A percentile compares a stretch with the other conserved stretches of the same genome.
phyloP scores from a whole-genome alignment of 1,140 invertebrate genomes.

The Acyrthosiphon pisum region DNA sequence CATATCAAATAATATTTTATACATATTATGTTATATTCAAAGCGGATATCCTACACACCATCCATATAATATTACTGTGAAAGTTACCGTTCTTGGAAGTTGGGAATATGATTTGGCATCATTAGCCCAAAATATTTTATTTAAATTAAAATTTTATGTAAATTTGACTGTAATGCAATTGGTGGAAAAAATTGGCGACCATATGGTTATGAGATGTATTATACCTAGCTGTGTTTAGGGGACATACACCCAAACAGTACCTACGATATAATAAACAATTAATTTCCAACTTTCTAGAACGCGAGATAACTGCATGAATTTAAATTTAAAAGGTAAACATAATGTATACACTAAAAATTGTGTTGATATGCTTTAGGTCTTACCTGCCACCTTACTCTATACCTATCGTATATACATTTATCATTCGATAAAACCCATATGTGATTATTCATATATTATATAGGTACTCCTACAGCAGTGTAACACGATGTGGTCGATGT shows the following conservation, averaged over 20 bases:
- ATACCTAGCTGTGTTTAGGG: background rate
- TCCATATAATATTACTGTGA: background rate
- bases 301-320: background rate
- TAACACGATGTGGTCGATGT: background rate
- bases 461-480: background rate
- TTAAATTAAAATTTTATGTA: background rate
- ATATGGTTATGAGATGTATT: background rate
- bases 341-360: background rate
- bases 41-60: constrained; percentile 4
- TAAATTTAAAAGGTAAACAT: background rate
- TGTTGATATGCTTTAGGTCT: background rate
- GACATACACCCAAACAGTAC: background rate
- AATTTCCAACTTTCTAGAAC: background rate
- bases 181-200: background rate
- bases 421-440: background rate
- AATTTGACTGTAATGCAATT: background rate
- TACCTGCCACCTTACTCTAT: too few species aligned
- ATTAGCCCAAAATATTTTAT: background rate
- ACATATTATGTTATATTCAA: background rate
- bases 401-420: background rate
- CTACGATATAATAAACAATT: background rate
- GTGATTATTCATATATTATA: background rate
- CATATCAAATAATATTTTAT: background rate
- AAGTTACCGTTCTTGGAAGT: background rate
- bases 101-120: background rate